Base-by-base conservation (phyloP, 2,888 invertebrate genomes). In the Aphelenchoides bicaudatus region DNA sequence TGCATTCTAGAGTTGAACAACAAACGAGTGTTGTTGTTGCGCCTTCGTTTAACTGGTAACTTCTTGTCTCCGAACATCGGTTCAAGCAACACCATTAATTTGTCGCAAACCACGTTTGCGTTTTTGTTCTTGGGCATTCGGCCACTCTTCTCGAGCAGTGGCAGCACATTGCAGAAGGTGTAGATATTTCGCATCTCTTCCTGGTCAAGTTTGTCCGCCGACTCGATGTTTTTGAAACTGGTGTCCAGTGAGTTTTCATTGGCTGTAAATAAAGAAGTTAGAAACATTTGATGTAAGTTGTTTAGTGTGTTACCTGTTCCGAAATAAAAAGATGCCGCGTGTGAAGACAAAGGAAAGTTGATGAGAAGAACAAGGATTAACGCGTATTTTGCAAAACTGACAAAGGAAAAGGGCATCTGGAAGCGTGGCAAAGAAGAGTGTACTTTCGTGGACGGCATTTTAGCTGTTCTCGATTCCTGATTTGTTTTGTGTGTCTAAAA, bases 11-110 rank as follows among this genome's bases (percentile, higher is more conserved):
- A n/a, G n/a, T n/a, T n/a, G n/a, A n/a, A n/a, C n/a, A n/a, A n/a
- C n/a, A n/a, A n/a, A n/a, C n/a, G n/a, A n/a, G n/a, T n/a, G n/a
- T n/a, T n/a, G n/a, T n/a, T n/a, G n/a, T n/a, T n/a, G n/a, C n/a
- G n/a, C n/a, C 43, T 19, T n/a, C 23, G 52, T 13, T 19, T 52
- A 16, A 54, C 30, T 19, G 56, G 19, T 16, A 34, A 21, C 29
- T 58, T 57, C 19, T 50, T 29, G 23, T 57, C 39, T 21, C 58
- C 38, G 55, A 57, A 57, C 57, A 57, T 55, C 34, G 57, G 57
- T 37, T 57, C 50, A 31, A 57, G 55, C 55, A 57, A 34, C 27
- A 54, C 56, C 51, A 57, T 50, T 43, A 57, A 29, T 21, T 56
- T 58, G n/a, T 16, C 28, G 55, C 57, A 57, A 25, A 57, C 27